Percentiles rank a stretch among this genome's conserved stretches.
Evolutionary conservation across 2,113 vertebrate genomes (phyloP).

Genomic region (Tragulus kanchil): DNA sequence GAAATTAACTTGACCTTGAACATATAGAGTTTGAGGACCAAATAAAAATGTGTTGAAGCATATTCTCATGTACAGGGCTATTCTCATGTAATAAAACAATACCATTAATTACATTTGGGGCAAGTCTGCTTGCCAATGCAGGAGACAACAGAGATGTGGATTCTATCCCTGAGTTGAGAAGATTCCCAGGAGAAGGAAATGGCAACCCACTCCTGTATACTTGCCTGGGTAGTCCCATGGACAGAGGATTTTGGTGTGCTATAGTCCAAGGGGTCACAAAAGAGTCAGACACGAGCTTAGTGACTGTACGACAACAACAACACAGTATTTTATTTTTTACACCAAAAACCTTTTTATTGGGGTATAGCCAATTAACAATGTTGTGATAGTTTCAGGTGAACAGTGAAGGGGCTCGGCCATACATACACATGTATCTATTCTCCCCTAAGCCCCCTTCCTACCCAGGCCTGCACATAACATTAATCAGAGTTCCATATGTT

Average conservation of each 20-base stretch:
- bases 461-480: too few species aligned
- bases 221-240: neutral
- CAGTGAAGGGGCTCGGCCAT: too few species aligned
- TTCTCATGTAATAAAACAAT: neutral
- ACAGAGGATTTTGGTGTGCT: neutral
- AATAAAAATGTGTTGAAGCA: neutral
- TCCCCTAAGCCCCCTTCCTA: too few species aligned
- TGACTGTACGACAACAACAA: neutral
- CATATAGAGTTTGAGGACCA: neutral
- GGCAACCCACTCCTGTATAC: neutral
- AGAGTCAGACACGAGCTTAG: neutral
- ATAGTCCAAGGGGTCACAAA: neutral
- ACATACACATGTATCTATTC: too few species aligned
- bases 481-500: too few species aligned
- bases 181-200: neutral
- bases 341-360: too few species aligned
- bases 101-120: neutral
- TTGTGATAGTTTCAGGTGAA: too few species aligned
- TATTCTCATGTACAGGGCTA: neutral
- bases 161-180: neutral
- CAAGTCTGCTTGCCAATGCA: neutral
- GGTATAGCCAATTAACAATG: too few species aligned
- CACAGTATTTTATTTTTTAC: too few species aligned
- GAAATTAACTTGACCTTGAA: constrained; percentile 17
- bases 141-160: neutral